These are phyloP conservation scores for Cyclura pinguis DNA, from an alignment of 2,797 vertebrate species.

Conservation along the genomic window DNA sequence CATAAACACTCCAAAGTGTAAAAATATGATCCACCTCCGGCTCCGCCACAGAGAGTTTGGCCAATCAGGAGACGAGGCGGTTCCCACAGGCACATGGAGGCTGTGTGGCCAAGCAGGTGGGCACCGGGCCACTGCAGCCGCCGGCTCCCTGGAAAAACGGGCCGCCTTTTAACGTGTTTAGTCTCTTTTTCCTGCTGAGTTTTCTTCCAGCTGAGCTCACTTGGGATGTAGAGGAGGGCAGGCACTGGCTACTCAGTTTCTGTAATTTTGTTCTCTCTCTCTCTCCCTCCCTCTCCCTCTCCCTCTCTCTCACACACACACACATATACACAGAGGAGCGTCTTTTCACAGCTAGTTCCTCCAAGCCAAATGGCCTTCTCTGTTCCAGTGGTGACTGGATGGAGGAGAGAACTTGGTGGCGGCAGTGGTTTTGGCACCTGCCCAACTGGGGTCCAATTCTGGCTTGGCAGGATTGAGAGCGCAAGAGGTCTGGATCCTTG, in stretches of 20 bases:
- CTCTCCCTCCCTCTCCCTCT: neutral
- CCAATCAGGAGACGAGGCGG: constrained; percentile 36
- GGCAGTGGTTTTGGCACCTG: constrained; percentile 15
- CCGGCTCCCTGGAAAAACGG: constrained; percentile 7
- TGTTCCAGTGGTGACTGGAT: neutral
- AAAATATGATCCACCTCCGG: constrained; percentile 46
- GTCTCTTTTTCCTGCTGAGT: constrained; percentile 19
- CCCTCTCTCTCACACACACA: neutral
- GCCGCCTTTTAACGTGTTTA: constrained; percentile 6
- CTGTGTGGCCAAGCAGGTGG: constrained; percentile 11
- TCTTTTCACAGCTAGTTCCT: constrained; percentile 15
- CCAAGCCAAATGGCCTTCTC: constrained; percentile 10
- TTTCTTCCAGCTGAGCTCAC: constrained; percentile 31
- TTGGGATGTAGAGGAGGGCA: neutral
- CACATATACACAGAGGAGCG: neutral
- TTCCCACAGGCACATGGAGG: constrained; percentile 29
- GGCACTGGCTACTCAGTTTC: neutral
- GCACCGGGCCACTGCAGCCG: neutral
- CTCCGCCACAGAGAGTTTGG: constrained; percentile 27
- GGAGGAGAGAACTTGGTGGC: neutral
- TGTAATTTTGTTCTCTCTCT: neutral
- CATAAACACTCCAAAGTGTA: constrained; percentile 43
- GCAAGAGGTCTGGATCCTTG: constrained; percentile 29
- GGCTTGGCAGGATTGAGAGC: constrained; percentile 4
- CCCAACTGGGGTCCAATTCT: constrained; percentile 61